Evolutionary conservation across 2,113 vertebrate genomes (phyloP).

Genomic region (Nannobrachium achirus): DNA sequence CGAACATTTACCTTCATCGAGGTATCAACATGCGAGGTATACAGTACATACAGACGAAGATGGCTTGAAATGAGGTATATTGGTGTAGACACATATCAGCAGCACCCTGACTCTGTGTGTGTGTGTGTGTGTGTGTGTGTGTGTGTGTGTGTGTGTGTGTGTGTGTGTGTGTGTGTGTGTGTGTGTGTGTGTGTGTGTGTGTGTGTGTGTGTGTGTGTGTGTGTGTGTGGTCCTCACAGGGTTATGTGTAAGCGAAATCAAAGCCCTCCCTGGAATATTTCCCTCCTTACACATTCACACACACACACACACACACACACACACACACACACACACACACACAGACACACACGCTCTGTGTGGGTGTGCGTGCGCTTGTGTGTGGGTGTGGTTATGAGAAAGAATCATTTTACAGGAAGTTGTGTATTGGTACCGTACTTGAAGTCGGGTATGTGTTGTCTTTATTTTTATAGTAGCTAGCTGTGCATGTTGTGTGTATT

Average conservation of each 20-base stretch:
- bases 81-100: no score
- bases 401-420: constrained; percentile 42
- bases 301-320: constrained; percentile 24
- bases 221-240: not conserved
- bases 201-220: constrained; percentile 1
- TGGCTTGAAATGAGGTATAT: no score
- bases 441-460: not conserved
- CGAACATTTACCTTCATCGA: no score
- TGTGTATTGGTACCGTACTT: constrained; percentile 22
- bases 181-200: constrained; percentile 9
- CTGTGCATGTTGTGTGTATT: not conserved
- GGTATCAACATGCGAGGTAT: no score
- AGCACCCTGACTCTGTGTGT: no score
- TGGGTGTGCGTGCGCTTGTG: no score
- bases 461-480: no score
- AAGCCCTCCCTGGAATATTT: constrained; percentile 45
- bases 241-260: constrained; percentile 17
- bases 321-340: not conserved
- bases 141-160: not conserved
- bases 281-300: constrained; percentile 43
- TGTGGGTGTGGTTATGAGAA: constrained; percentile 23
- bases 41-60: no score
- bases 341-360: no score
- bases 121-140: constrained; percentile 1
- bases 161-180: constrained; percentile 3